Evolutionary conservation across 2,888 invertebrate genomes (phyloP).

Genomic region (Aleiodes alternator): DNA sequence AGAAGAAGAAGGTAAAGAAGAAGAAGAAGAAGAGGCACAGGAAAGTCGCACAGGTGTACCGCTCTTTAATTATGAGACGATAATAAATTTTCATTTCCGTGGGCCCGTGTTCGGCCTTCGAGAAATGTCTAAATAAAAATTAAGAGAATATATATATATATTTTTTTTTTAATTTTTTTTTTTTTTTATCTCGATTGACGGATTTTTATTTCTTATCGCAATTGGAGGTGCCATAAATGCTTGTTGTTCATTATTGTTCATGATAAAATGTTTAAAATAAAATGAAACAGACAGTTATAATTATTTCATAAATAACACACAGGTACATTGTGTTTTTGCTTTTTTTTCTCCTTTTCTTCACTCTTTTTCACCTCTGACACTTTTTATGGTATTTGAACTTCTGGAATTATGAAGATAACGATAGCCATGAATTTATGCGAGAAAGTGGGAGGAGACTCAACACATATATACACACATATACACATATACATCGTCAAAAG

Average conservation of each 20-base stretch:
- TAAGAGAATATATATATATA: neutral
- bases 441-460: slow-evolving; percentile 21
- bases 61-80: slow-evolving; percentile 68
- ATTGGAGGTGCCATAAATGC: neutral
- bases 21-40: slow-evolving; percentile 50
- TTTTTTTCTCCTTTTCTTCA: neutral
- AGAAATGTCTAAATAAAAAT: slow-evolving; percentile 2
- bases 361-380: neutral
- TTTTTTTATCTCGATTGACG: slow-evolving; percentile 4
- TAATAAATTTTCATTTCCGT: slow-evolving; percentile 65
- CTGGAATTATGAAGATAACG: slow-evolving; percentile 14
- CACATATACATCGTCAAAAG: slow-evolving; percentile 1
- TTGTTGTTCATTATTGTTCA: neutral
- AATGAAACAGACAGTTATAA: too few relatives aligned
- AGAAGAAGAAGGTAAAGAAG: slow-evolving; percentile 52
- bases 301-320: neutral
- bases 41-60: slow-evolving; percentile 64
- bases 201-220: slow-evolving; percentile 2
- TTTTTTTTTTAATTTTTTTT: neutral
- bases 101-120: neutral
- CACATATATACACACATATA: neutral
- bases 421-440: slow-evolving; percentile 26
- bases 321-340: neutral
- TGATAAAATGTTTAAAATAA: slow-evolving; percentile 8
- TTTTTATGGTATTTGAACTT: slow-evolving; percentile 18